Percentiles rank a stretch among this genome's conserved stretches.
Evolutionary conservation across 2,113 vertebrate genomes (phyloP).

Genomic region (Sitta europaea): DNA sequence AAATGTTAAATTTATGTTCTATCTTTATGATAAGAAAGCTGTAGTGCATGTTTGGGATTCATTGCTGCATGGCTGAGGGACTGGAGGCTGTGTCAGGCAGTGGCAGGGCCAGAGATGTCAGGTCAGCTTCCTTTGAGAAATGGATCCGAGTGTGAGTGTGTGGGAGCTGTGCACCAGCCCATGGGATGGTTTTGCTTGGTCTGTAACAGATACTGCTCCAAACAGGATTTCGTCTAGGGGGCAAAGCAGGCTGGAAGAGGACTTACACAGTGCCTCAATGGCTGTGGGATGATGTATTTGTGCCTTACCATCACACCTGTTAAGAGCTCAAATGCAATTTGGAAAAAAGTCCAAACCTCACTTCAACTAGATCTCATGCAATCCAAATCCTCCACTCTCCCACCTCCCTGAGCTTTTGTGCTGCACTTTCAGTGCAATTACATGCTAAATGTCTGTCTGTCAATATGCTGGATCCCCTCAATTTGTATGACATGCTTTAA

Average conservation of each 20-base stretch:
- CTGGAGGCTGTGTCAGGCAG: not conserved
- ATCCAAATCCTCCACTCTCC: slow-evolving; percentile 24
- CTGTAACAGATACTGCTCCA: not conserved
- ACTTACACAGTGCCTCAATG: not conserved
- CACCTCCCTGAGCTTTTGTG: slow-evolving; percentile 57
- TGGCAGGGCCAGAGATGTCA: not conserved
- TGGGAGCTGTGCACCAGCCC: not conserved
- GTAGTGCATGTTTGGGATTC: not conserved
- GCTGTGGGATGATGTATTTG: slow-evolving; percentile 29
- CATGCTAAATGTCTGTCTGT: slow-evolving; percentile 69
- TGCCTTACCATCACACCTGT: slow-evolving; percentile 62
- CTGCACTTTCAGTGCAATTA: slow-evolving; percentile 66
- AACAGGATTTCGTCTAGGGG: not conserved
- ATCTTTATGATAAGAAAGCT: not conserved
- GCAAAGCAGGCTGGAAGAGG: not conserved
- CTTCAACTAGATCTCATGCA: slow-evolving; percentile 8
- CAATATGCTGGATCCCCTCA: slow-evolving; percentile 74
- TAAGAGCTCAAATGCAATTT: slow-evolving; percentile 20
- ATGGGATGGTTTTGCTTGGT: not conserved
- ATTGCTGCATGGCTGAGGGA: not conserved
- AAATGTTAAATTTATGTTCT: not conserved
- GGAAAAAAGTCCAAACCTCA: slow-evolving; percentile 7
- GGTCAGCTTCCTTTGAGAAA: not conserved
- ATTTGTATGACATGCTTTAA: slow-evolving; percentile 76
- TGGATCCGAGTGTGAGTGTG: rapidly evolving